Conservation (phyloP, 2,113 vertebrate genomes). For the Archocentrus centrarchus region DNA sequence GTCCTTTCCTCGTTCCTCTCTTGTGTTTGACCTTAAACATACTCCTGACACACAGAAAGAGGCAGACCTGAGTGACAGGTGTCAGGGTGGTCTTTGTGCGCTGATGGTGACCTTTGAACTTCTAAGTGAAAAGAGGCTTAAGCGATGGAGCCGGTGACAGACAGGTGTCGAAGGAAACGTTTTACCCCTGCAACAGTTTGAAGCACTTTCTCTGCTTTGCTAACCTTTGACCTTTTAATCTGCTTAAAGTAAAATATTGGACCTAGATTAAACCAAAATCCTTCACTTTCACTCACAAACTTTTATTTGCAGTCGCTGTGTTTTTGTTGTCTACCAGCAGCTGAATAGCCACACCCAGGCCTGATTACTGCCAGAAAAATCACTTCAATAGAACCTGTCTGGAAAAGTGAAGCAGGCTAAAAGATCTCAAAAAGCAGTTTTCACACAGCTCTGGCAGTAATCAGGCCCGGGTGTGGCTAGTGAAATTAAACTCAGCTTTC, state of each 20-base stretch:
- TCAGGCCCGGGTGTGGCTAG: no score
- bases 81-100: constrained; percentile 10
- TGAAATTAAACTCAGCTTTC: no score
- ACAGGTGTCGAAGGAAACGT: constrained; percentile 7
- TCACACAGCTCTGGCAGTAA: no score
- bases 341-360: neutral
- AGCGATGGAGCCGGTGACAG: constrained; percentile 4
- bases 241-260: neutral
- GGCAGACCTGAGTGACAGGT: constrained; percentile 26
- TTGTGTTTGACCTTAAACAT: neutral
- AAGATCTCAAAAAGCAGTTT: no score
- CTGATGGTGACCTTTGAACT: constrained; percentile 47
- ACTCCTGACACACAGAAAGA: neutral
- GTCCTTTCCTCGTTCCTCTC: neutral
- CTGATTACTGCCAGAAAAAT: no score
- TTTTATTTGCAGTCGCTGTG: neutral
- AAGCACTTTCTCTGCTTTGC: constrained; percentile 9
- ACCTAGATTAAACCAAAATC: neutral
- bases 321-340: neutral
- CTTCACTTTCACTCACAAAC: neutral
- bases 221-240: constrained; percentile 19
- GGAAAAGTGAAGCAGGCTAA: no score
- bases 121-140: neutral
- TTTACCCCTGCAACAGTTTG: neutral
- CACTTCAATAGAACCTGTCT: no score